These are phyloP conservation scores for Phalacrocorax carbo DNA, from an alignment of 2,113 vertebrate genomes.

Conservation along the genomic window DNA sequence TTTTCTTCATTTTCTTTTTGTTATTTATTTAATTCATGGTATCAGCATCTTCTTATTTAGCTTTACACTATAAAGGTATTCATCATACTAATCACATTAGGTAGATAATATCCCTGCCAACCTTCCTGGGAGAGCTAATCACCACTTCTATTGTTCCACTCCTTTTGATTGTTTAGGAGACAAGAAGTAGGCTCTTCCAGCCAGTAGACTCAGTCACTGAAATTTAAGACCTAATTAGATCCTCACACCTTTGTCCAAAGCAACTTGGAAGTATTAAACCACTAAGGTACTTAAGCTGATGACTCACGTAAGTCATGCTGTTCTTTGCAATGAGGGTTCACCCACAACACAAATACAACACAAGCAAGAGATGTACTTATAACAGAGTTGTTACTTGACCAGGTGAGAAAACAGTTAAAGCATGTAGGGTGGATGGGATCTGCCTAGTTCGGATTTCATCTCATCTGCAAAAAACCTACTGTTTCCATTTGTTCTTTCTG, in stretches of 20 bases:
- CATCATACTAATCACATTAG: neutral
- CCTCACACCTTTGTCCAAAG: constrained; percentile 11
- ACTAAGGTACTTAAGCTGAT: neutral
- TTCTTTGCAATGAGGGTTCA: neutral
- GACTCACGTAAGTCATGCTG: neutral
- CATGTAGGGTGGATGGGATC: neutral
- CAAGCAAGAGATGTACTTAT: neutral
- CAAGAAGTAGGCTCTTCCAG: neutral
- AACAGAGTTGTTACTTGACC: neutral
- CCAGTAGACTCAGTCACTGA: neutral
- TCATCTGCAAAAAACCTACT: neutral
- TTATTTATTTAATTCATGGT: neutral
- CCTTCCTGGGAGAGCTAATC: neutral
- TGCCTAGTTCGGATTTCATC: neutral
- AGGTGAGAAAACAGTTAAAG: neutral
- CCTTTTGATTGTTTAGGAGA: neutral
- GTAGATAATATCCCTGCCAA: neutral
- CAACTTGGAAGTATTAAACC: neutral
- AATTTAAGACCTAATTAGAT: constrained; percentile 27
- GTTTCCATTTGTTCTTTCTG: neutral
- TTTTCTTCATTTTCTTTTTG: too few species aligned
- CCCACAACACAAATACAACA: neutral
- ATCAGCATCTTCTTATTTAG: neutral
- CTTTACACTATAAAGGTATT: neutral
- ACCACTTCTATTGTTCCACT: neutral